phyloP scores from a whole-genome alignment of 2,797 vertebrate genomes.

The Sardinella longiceps region DNA sequence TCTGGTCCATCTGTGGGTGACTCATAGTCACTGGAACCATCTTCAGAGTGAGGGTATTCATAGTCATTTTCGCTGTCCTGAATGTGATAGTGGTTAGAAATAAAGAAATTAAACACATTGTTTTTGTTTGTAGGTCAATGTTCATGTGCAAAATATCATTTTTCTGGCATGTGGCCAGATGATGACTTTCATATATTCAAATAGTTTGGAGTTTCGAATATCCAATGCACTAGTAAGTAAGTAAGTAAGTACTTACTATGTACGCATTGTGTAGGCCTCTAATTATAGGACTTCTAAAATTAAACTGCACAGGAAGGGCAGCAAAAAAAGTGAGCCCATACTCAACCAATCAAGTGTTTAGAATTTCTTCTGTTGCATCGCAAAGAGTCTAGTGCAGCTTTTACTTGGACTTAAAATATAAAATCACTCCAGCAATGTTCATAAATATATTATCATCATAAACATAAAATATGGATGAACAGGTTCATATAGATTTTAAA shows the following conservation, averaged over 20 bases:
- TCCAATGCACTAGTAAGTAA: not conserved
- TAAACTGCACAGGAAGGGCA: not conserved
- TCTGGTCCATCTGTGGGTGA: slow-evolving; percentile 78
- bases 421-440: not conserved
- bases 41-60: slow-evolving; percentile 82
- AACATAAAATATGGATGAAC: not conserved
- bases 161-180: not conserved
- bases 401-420: not conserved
- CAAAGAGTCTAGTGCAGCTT: not conserved
- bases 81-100: not conserved
- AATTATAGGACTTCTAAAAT: no score
- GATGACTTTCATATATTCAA: no score
- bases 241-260: no score
- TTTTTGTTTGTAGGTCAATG: no score
- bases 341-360: no score
- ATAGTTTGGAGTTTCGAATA: no score
- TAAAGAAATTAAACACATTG: not conserved
- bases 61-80: slow-evolving; percentile 89
- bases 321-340: not conserved
- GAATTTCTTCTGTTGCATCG: not conserved
- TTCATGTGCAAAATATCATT: not conserved
- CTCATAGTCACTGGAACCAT: slow-evolving; percentile 83
- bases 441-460: not conserved
- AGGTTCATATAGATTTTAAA: not conserved
- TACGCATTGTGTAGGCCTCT: not conserved